phyloP scores from a whole-genome alignment of 2,888 invertebrate species.

The Clunio marinus region DNA sequence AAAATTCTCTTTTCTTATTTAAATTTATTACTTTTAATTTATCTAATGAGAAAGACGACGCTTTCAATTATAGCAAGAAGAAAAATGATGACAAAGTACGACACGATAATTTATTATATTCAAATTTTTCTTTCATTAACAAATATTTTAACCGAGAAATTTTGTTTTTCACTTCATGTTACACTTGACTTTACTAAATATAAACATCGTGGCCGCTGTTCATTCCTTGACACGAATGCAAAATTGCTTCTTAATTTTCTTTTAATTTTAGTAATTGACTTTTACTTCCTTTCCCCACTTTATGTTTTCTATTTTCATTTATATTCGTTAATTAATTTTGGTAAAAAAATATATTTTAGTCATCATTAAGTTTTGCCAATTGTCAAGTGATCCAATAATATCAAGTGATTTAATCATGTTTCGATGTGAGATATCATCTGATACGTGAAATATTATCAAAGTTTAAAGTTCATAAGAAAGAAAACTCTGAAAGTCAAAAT shows the following conservation, averaged over 20 bases:
- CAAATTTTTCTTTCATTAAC: too few relatives aligned
- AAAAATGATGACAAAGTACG: conserved; percentile 8
- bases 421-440: too few relatives aligned
- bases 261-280: conserved; percentile 38
- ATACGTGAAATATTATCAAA: too few relatives aligned
- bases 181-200: too few relatives aligned
- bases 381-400: too few relatives aligned
- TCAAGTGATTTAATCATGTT: too few relatives aligned
- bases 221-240: background rate
- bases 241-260: conserved; percentile 20
- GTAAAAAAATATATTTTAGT: conserved; percentile 8
- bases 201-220: too few relatives aligned
- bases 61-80: conserved; percentile 12
- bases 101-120: background rate
- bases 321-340: conserved; percentile 1
- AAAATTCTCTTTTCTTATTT: too few relatives aligned
- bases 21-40: conserved; percentile 21
- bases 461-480: too few relatives aligned
- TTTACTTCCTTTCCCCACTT: background rate
- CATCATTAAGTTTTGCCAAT: background rate
- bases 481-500: too few relatives aligned
- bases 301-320: background rate
- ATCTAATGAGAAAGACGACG: background rate
- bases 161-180: too few relatives aligned
- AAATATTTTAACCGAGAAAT: too few relatives aligned